A percentile compares a stretch with the other conserved stretches of the same genome.
phyloP scores from a whole-genome alignment of 2,888 invertebrate genomes.

The Orchesella flavescens region DNA sequence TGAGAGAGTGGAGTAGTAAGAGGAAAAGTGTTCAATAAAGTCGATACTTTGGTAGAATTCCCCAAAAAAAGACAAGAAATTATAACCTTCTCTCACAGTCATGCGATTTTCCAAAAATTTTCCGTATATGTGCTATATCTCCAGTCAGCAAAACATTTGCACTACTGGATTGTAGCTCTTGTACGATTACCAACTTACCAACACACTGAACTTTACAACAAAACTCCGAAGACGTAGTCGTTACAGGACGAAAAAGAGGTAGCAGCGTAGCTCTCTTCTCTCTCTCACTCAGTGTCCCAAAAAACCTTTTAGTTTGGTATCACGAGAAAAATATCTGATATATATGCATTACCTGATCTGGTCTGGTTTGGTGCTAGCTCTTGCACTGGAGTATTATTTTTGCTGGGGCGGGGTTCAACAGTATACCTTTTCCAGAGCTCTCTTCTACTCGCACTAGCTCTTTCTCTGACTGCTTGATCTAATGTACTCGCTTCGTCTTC shows the following conservation, averaged over 20 bases:
- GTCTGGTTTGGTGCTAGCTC: constrained; percentile 18
- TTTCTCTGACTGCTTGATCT: constrained; percentile 31
- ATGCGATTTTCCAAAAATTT: constrained; percentile 55
- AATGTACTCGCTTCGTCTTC: constrained; percentile 52
- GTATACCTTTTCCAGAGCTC: constrained; percentile 51
- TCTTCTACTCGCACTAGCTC: constrained; percentile 9
- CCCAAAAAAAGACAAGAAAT: constrained; percentile 54
- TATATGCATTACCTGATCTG: constrained; percentile 30
- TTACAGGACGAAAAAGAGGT: neutral
- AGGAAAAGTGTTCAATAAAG: constrained; percentile 48
- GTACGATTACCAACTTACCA: no score
- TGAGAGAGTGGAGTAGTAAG: constrained; percentile 12
- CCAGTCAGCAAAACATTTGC: no score
- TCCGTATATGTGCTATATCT: neutral
- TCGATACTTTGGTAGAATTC: constrained; percentile 59
- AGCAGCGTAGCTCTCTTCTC: no score
- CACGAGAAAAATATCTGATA: constrained; percentile 13
- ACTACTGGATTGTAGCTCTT: no score
- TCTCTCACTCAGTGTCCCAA: constrained; percentile 27
- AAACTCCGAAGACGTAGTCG: neutral
- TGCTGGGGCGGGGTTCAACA: constrained; percentile 56
- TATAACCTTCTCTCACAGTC: constrained; percentile 58
- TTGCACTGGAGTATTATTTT: constrained; percentile 33
- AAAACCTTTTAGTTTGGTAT: constrained; percentile 25
- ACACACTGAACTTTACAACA: no score